Evolutionary conservation across 1,140 invertebrate genomes (phyloP).

Genomic region (Calycopis cecrops): DNA sequence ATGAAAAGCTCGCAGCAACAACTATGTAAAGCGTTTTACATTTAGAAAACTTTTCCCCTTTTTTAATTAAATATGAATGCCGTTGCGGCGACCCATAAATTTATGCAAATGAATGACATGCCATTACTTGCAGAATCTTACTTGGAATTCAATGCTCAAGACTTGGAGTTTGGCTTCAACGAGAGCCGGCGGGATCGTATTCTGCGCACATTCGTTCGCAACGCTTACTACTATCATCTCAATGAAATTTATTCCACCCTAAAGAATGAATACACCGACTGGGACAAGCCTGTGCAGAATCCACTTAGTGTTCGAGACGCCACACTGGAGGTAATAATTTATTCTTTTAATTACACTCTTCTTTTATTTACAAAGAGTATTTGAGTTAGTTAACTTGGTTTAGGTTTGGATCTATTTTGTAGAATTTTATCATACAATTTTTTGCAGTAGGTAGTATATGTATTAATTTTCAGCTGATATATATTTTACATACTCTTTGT

Average conservation of each 20-base stretch:
- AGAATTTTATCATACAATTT: too few relatives aligned
- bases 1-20: constrained; percentile 8
- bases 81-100: constrained; percentile 39
- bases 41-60: constrained; percentile 25
- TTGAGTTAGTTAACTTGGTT: too few relatives aligned
- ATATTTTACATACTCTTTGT: too few relatives aligned
- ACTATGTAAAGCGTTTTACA: constrained; percentile 14
- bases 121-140: constrained; percentile 80
- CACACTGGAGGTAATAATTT: constrained; percentile 75
- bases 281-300: constrained; percentile 86
- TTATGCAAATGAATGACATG: constrained; percentile 60
- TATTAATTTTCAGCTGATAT: too few relatives aligned
- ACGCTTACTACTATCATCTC: constrained; percentile 91
- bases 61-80: constrained; percentile 49
- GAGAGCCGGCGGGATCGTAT: constrained; percentile 89
- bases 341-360: background rate
- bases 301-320: constrained; percentile 86
- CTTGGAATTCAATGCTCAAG: constrained; percentile 84
- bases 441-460: too few relatives aligned
- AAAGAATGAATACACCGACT: constrained; percentile 95
- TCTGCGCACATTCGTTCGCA: constrained; percentile 90
- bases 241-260: constrained; percentile 94
- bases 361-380: too few relatives aligned
- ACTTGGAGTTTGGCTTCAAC: constrained; percentile 89
- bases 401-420: too few relatives aligned